Conservation (phyloP, 2,113 vertebrate species). For the Zosterops borbonicus region DNA sequence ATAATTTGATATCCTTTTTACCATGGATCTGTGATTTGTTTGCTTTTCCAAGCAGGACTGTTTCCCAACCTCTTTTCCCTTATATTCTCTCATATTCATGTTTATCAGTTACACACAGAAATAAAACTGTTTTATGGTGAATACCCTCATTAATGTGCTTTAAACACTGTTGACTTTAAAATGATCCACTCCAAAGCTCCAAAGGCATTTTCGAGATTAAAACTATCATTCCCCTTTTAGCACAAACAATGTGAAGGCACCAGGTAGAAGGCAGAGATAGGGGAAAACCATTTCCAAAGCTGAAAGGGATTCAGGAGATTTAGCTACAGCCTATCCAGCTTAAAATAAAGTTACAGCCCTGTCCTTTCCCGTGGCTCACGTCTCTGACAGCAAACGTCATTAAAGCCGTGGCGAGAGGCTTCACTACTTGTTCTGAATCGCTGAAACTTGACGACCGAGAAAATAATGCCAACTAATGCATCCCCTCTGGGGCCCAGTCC, state of each 20-base stretch:
- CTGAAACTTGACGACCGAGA: constrained; percentile 39
- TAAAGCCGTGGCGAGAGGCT: constrained; percentile 40
- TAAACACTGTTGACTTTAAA: constrained; percentile 47
- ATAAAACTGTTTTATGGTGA: constrained; percentile 13
- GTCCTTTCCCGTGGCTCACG: background rate
- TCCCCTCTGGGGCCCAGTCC: background rate
- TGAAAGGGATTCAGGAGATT: constrained; percentile 57
- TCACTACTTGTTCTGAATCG: background rate
- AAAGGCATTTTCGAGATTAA: constrained; percentile 43
- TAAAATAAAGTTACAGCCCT: constrained; percentile 65
- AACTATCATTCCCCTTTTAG: constrained; percentile 42
- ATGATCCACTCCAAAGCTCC: constrained; percentile 39
- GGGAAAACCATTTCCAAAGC: constrained; percentile 46
- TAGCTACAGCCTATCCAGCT: constrained; percentile 34
- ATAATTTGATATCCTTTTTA: background rate
- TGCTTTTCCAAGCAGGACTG: background rate
- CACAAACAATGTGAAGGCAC: constrained; percentile 16
- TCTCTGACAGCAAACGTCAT: constrained; percentile 47
- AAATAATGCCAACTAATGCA: constrained; percentile 21
- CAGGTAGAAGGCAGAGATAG: constrained; percentile 47
- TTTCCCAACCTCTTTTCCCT: constrained; percentile 15
- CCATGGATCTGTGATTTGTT: background rate
- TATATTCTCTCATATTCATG: background rate
- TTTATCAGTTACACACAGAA: constrained; percentile 32
- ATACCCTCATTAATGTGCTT: constrained; percentile 28